Conservation (phyloP, 2,797 vertebrate genomes). For the Tapirus indicus region DNA sequence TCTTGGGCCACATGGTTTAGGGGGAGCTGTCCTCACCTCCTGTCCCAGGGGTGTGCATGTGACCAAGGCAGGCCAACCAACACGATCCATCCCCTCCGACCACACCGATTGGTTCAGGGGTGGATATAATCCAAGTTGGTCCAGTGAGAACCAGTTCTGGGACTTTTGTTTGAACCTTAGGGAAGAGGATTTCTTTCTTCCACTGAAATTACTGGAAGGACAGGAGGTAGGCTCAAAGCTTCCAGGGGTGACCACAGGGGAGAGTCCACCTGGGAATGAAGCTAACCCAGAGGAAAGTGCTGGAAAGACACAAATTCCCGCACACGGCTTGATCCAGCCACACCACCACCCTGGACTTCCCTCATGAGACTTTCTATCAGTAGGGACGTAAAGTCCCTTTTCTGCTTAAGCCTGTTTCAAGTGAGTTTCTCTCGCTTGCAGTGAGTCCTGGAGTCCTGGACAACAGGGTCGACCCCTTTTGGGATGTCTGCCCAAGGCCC, state of each 20-base stretch:
- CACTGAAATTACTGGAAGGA: neutral
- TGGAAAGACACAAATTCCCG: neutral
- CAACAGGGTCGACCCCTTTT: neutral
- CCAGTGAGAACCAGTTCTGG: neutral
- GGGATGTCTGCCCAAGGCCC: neutral
- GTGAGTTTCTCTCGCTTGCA: neutral
- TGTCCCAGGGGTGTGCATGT: neutral
- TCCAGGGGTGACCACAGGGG: neutral
- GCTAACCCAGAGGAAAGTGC: neutral
- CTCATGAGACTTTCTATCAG: neutral
- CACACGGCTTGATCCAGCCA: neutral
- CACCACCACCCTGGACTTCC: fast-evolving
- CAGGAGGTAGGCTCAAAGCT: neutral
- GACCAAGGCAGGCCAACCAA: neutral
- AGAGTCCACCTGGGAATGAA: neutral
- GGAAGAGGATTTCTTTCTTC: neutral
- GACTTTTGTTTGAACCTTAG: neutral
- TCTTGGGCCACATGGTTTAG: neutral
- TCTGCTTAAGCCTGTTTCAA: neutral
- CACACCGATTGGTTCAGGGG: neutral
- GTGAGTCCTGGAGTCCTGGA: neutral
- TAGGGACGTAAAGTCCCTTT: neutral
- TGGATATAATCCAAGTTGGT: neutral
- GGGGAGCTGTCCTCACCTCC: neutral
- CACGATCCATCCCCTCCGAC: neutral